Base-by-base conservation (phyloP, 2,113 vertebrate species). In the Callaeas wilsoni region DNA sequence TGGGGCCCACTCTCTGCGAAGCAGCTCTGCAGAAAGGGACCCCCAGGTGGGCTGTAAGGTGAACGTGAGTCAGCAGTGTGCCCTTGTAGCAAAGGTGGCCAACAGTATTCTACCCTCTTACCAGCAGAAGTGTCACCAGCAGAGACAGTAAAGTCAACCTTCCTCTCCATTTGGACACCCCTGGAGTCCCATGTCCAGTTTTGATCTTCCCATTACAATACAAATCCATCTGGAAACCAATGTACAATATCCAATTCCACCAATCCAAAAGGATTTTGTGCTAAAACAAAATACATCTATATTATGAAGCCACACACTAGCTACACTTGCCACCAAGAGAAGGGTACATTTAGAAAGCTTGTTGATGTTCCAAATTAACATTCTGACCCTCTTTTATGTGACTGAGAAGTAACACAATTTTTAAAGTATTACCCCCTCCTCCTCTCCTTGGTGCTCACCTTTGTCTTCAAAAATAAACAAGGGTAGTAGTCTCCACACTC, bases 51-150 rank as follows among this genome's bases (percentile, higher is more conserved):
- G 29, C 39, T 71, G 13, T 2, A 49, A 71, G 27, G 13, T 11
- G 19, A 86, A 68, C 4, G 1, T 0, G 0, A 50, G 27, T 25
- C 59, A 37, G 37, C 22, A 57, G 8, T 10, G 49, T 2, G 37
- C 37, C 9, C 1, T 4, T 32, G 7, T 12, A 62, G 52, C 35
- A 68, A 71, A 84, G 33, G 23, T 1, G 2, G 35, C 18, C 56
- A 69, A 71, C 16, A 62, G 19, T 23, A 75, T 29, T 42, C 49
- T 26, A 44, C 20, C 10, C 27, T 70, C 4, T n/a, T 44, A 44
- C 12, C 41, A 84, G 30, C 25, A 37, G 4, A 85, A 82, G 4
- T 12, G 12, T 6, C 30, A 57, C 39, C 17, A 76, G 53, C 39
- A 80, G 26, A 23, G 62, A 44, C 50, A 68, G 33, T 5, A 29